Percentiles rank a stretch among this genome's conserved stretches.
Conservation (phyloP, 2,797 vertebrate genomes). For the Decapterus maruadsi region DNA sequence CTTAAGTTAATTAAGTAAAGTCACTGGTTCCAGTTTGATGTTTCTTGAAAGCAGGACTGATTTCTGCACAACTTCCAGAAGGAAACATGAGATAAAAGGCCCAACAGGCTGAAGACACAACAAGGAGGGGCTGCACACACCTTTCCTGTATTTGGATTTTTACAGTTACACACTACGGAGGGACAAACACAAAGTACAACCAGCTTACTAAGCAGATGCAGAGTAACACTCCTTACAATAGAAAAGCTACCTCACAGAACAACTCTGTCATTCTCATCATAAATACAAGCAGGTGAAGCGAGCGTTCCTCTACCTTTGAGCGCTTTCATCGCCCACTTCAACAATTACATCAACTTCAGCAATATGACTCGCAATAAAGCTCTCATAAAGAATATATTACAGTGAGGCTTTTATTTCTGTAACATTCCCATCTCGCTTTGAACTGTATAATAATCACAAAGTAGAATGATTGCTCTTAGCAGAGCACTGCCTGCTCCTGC, state of each 20-base stretch:
- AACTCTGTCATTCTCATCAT: background rate
- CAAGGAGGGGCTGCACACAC: background rate
- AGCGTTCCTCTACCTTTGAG: slow-evolving; percentile 12
- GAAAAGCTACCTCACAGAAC: background rate
- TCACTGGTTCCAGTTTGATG: too few species aligned
- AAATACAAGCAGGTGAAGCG: slow-evolving; percentile 14
- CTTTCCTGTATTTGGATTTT: background rate
- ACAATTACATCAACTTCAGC: slow-evolving; percentile 39
- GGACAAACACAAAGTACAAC: background rate
- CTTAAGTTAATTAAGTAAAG: too few species aligned
- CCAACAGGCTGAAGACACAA: background rate
- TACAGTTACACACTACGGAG: background rate
- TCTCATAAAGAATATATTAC: slow-evolving; percentile 42
- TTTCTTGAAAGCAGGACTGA: background rate
- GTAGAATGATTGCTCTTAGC: slow-evolving; percentile 25
- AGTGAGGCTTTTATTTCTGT: slow-evolving; percentile 11
- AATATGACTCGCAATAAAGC: slow-evolving; percentile 38
- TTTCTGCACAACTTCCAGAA: background rate
- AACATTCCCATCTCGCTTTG: slow-evolving; percentile 21
- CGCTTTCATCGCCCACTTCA: slow-evolving; percentile 6
- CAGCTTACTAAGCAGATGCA: background rate
- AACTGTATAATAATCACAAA: slow-evolving; percentile 33
- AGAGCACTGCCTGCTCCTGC: slow-evolving; percentile 9
- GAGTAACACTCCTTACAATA: background rate
- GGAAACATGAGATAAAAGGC: background rate